Percentiles rank a stretch among this genome's conserved stretches.
phyloP scores from a whole-genome alignment of 2,113 vertebrate species.

The Eubucco bourcierii region DNA sequence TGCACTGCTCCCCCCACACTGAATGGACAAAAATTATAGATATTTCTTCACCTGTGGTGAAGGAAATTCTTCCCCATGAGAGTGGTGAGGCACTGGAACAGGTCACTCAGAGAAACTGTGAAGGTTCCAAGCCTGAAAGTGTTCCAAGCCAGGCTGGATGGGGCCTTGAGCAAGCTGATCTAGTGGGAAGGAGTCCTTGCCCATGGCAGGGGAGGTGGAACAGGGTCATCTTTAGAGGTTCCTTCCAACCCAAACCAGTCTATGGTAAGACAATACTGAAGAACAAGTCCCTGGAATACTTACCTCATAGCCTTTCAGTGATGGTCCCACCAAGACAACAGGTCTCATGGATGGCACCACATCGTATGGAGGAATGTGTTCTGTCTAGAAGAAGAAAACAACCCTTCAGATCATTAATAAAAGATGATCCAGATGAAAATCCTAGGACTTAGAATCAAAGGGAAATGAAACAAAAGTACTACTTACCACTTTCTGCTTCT shows the following conservation, averaged over 20 bases:
- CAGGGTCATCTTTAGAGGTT: no score
- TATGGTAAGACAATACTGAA: not conserved
- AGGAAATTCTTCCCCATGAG: no score
- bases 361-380: slow-evolving; percentile 95
- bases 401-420: not conserved
- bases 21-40: not conserved
- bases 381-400: slow-evolving; percentile 80
- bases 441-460: not conserved
- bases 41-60: no score
- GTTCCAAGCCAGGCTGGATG: no score
- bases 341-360: slow-evolving; percentile 99
- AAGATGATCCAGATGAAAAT: not conserved
- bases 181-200: no score
- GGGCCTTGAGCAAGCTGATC: no score
- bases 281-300: not conserved
- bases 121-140: no score
- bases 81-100: no score
- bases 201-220: no score
- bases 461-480: not conserved
- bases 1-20: not conserved
- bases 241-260: no score
- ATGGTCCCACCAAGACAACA: slow-evolving; percentile 95
- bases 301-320: slow-evolving; percentile 98
- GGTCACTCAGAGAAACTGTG: no score
- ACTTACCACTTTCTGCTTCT: slow-evolving; percentile 99